phyloP scores from a whole-genome alignment of 2,888 invertebrate genomes.

The Allacma fusca region DNA sequence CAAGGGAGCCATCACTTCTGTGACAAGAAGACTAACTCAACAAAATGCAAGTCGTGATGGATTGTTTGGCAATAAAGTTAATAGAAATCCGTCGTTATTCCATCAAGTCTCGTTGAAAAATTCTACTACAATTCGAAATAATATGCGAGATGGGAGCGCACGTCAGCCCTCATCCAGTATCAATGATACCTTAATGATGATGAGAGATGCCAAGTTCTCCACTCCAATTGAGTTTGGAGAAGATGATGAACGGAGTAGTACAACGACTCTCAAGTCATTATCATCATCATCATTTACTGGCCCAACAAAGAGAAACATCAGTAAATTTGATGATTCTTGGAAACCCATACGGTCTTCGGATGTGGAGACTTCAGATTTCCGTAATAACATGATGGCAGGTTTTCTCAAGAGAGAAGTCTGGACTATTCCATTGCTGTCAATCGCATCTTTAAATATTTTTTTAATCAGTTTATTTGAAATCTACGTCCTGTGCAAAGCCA shows the following conservation, averaged over 20 bases:
- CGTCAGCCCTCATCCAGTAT: neutral
- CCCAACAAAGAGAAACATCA: neutral
- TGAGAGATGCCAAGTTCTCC: slow-evolving; percentile 24
- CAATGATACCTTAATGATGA: slow-evolving; percentile 2
- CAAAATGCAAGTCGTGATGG: neutral
- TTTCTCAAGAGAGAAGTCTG: slow-evolving; percentile 74
- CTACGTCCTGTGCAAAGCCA: slow-evolving; percentile 83
- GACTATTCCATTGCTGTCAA: slow-evolving; percentile 87
- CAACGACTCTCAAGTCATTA: neutral
- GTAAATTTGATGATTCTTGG: slow-evolving; percentile 41
- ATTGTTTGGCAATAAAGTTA: slow-evolving; percentile 17
- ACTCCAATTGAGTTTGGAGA: neutral
- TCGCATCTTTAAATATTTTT: slow-evolving; percentile 83
- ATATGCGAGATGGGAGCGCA: neutral
- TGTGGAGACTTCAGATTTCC: slow-evolving; percentile 46
- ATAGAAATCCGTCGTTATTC: neutral
- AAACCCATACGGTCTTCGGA: slow-evolving; percentile 19
- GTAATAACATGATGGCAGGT: slow-evolving; percentile 55
- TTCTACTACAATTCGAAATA: neutral
- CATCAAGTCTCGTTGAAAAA: neutral
- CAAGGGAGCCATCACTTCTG: slow-evolving; percentile 43
- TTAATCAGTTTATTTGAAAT: slow-evolving; percentile 85
- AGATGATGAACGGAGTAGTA: slow-evolving; percentile 10
- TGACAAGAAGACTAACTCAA: slow-evolving; percentile 38
- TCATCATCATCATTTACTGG: slow-evolving; percentile 17